Evolutionary conservation across 2,888 invertebrate species (phyloP).

Genomic region (Onthophagus sagittarius): DNA sequence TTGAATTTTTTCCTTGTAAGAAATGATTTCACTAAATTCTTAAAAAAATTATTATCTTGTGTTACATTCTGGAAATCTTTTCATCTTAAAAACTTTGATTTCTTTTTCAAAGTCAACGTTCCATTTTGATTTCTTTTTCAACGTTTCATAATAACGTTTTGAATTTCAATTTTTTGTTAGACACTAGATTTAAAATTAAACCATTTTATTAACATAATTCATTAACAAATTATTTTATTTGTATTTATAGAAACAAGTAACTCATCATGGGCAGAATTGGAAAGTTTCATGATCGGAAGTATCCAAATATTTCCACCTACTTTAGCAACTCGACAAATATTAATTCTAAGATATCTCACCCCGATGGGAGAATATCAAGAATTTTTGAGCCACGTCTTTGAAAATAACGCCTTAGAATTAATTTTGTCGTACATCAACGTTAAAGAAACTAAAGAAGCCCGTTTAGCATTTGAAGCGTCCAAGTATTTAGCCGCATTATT

Average conservation of each 20-base stretch:
- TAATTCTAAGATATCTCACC: slow-evolving; percentile 90
- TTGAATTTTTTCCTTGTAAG: no score
- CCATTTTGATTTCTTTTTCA: no score
- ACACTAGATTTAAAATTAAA: background rate
- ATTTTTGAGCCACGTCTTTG: slow-evolving; percentile 90
- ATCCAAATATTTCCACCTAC: slow-evolving; percentile 89
- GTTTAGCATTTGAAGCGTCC: slow-evolving; percentile 93
- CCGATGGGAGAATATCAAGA: slow-evolving; percentile 98
- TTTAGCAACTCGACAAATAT: slow-evolving; percentile 83
- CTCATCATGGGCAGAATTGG: slow-evolving; percentile 89
- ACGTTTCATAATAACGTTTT: no score
- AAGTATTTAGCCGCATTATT: slow-evolving; percentile 91
- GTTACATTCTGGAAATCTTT: no score
- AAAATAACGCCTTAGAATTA: slow-evolving; percentile 84
- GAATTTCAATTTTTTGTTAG: no score
- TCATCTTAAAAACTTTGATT: no score
- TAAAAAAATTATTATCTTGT: no score
- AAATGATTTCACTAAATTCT: no score
- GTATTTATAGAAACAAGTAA: slow-evolving; percentile 62
- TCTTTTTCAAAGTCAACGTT: no score
- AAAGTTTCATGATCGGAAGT: slow-evolving; percentile 82
- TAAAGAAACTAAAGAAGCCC: slow-evolving; percentile 80
- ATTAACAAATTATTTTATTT: background rate
- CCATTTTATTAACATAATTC: no score
- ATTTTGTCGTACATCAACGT: slow-evolving; percentile 90